Evolutionary conservation across 2,797 vertebrate genomes (phyloP).

Genomic region (Phoxinus dragarum): DNA sequence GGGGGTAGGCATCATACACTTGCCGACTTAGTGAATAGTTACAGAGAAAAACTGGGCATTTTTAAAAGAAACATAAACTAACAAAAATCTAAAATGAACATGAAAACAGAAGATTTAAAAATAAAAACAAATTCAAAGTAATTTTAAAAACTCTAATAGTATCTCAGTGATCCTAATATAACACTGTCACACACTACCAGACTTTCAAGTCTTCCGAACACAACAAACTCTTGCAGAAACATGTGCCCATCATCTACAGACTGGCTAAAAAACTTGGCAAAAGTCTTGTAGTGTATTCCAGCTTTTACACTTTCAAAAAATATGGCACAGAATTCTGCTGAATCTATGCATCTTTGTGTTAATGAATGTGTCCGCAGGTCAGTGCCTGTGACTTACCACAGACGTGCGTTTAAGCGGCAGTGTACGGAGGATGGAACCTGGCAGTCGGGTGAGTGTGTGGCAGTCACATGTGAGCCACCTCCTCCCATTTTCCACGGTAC

Average conservation of each 20-base stretch:
- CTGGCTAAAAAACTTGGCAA: background rate
- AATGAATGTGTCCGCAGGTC: constrained; percentile 27
- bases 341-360: background rate
- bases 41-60: background rate
- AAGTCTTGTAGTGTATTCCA: background rate
- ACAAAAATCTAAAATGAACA: background rate
- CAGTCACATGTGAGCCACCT: constrained; percentile 91
- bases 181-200: background rate
- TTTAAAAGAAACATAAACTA: background rate
- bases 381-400: constrained; percentile 62
- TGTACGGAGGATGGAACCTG: constrained; percentile 95
- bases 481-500: constrained; percentile 91
- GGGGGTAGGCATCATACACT: background rate
- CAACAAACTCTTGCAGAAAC: background rate
- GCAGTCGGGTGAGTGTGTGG: constrained; percentile 88
- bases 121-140: background rate
- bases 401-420: constrained; percentile 93
- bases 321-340: background rate
- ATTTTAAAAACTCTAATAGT: background rate
- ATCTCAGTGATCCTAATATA: background rate
- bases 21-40: background rate
- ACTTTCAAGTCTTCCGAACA: background rate
- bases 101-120: background rate
- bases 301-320: background rate
- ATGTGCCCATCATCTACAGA: background rate